These are phyloP conservation scores for Rhagoletis pomonella DNA, from an alignment of 1,140 invertebrate genomes.

Conservation along the genomic window DNA sequence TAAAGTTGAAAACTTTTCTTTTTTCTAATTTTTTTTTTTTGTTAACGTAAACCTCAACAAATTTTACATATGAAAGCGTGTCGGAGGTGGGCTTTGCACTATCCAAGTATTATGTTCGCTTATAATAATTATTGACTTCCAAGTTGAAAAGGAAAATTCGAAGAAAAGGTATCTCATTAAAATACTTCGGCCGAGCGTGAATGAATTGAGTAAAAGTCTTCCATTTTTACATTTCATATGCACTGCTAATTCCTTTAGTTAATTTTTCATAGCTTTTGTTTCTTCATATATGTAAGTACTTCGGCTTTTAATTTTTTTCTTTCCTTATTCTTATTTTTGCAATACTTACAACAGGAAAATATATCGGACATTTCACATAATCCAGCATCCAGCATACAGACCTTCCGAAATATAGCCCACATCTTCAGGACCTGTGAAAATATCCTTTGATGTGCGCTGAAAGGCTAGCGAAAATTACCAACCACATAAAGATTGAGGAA, in stretches of 20 bases:
- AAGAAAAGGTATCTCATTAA: not conserved
- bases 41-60: too few relatives aligned
- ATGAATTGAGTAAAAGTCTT: conserved; percentile 14
- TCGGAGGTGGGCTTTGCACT: not conserved
- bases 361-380: not conserved
- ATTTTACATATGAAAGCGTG: not conserved
- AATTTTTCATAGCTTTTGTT: not conserved
- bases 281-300: not conserved
- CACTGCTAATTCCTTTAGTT: not conserved
- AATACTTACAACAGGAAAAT: not conserved
- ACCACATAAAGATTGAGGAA: not conserved
- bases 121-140: too few relatives aligned
- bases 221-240: not conserved
- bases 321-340: not conserved
- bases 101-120: too few relatives aligned
- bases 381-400: not conserved
- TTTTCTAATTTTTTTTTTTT: too few relatives aligned
- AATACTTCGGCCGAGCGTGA: conserved; percentile 4
- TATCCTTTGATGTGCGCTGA: conserved; percentile 30
- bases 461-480: conserved; percentile 41
- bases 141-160: not conserved
- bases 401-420: not conserved
- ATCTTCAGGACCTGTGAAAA: not conserved
- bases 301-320: not conserved
- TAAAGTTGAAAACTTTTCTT: too few relatives aligned